Conservation (phyloP, 2,113 vertebrate genomes). For the Synodontis membranacea region DNA sequence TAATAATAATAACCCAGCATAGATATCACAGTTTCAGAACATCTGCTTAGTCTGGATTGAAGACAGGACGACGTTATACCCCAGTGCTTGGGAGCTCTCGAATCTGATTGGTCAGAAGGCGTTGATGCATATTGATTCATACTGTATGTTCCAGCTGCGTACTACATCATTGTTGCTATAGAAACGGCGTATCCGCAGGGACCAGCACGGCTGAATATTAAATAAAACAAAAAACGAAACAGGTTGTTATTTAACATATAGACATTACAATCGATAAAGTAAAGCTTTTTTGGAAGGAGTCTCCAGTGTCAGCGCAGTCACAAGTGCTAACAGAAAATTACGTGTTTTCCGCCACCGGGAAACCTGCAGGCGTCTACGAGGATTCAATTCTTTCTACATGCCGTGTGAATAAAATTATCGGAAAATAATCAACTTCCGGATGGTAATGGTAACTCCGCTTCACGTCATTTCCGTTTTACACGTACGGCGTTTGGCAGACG, state of each 20-base stretch:
- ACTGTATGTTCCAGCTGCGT: not conserved
- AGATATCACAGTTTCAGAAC: not conserved
- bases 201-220: not conserved
- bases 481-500: no score
- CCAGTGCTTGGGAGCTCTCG: not conserved
- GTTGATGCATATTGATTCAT: not conserved
- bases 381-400: no score
- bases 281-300: not conserved
- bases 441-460: no score
- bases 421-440: no score
- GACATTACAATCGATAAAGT: not conserved
- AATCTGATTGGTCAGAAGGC: not conserved
- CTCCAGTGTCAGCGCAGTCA: not conserved
- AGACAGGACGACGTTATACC: not conserved
- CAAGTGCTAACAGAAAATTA: no score
- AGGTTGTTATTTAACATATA: not conserved
- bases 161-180: not conserved
- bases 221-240: not conserved
- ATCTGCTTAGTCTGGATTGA: not conserved
- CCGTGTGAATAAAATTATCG: no score
- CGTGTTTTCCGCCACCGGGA: no score
- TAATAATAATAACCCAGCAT: not conserved
- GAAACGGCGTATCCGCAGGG: not conserved
- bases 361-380: no score
- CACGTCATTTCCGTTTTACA: no score